A percentile compares a stretch with the other conserved stretches of the same genome.
Conservation (phyloP, 1,140 invertebrate genomes). For the Apolygus lucorum region DNA sequence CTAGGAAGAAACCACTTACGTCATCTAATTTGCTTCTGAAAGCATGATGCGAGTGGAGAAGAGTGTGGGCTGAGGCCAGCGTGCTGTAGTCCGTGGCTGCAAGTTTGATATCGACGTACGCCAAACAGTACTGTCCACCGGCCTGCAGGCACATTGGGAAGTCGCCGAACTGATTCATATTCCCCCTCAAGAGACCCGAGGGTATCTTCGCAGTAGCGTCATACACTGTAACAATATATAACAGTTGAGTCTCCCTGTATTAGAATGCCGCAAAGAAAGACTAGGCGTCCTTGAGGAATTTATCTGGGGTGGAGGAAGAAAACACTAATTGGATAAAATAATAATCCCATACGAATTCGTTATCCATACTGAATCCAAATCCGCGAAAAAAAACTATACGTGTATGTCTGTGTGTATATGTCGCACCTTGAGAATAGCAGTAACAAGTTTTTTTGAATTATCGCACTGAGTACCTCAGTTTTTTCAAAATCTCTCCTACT, state of each 20-base stretch:
- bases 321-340: too few species aligned
- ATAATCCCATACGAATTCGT: too few species aligned
- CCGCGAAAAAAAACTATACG: too few species aligned
- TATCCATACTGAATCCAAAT: too few species aligned
- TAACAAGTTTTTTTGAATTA: too few species aligned
- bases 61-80: conserved; percentile 45
- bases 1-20: conserved; percentile 42
- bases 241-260: neutral
- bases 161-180: conserved; percentile 54
- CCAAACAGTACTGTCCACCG: conserved; percentile 52
- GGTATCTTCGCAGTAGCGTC: conserved; percentile 52
- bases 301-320: too few species aligned
- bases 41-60: conserved; percentile 53
- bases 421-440: too few species aligned
- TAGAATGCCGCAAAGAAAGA: too few species aligned
- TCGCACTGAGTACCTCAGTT: too few species aligned
- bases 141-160: conserved; percentile 52
- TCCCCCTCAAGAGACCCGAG: conserved; percentile 52
- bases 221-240: conserved; percentile 46
- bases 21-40: conserved; percentile 53
- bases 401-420: too few species aligned
- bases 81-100: conserved; percentile 42
- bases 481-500: too few species aligned
- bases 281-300: too few species aligned
- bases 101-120: conserved; percentile 47